Conservation (phyloP, 1,140 invertebrate genomes). For the Pogonus chalceus region DNA sequence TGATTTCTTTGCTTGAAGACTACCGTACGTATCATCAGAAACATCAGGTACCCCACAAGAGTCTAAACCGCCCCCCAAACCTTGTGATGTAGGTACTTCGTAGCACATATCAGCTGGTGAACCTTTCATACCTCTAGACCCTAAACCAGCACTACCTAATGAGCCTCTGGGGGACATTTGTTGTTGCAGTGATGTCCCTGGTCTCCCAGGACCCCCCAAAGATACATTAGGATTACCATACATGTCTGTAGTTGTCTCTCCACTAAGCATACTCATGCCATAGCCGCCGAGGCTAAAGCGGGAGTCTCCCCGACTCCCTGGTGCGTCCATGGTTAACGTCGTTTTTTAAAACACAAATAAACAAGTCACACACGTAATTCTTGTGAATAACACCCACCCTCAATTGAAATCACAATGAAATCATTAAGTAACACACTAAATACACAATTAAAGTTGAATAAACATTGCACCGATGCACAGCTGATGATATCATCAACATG, state of each 20-base stretch:
- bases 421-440: neutral
- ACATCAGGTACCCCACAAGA: constrained; percentile 54
- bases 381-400: constrained; percentile 31
- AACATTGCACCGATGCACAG: too few relatives aligned
- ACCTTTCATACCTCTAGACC: constrained; percentile 26
- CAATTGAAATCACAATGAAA: neutral
- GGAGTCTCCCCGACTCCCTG: constrained; percentile 74
- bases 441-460: too few relatives aligned
- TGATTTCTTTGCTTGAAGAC: constrained; percentile 70
- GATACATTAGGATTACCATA: constrained; percentile 47
- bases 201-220: constrained; percentile 44
- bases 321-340: constrained; percentile 53
- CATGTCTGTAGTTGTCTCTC: constrained; percentile 62
- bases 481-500: too few relatives aligned
- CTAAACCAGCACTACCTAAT: constrained; percentile 38
- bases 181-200: constrained; percentile 45
- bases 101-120: constrained; percentile 64
- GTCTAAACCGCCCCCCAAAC: constrained; percentile 42
- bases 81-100: constrained; percentile 49
- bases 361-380: constrained; percentile 10
- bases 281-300: constrained; percentile 74
- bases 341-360: constrained; percentile 22
- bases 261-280: constrained; percentile 66
- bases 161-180: constrained; percentile 40
- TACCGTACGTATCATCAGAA: constrained; percentile 59